Conservation (phyloP, 1,140 invertebrate species). For the Nylanderia fulva region DNA sequence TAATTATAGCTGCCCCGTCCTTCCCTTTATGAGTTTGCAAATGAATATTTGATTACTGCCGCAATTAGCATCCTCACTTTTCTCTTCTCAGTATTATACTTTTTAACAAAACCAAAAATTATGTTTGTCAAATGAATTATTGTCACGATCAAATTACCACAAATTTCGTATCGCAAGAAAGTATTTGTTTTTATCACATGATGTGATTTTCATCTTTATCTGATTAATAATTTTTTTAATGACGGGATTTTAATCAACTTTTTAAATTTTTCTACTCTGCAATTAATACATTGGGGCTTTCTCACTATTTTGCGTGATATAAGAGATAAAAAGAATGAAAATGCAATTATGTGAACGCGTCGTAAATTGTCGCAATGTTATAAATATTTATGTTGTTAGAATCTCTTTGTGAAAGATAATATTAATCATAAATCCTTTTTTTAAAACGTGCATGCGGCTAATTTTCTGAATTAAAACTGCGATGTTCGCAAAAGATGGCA, state of each 20-base stretch:
- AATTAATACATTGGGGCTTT: slow-evolving; percentile 18
- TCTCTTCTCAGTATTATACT: slow-evolving; percentile 27
- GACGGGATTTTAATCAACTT: slow-evolving; percentile 17
- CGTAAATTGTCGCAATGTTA: background rate
- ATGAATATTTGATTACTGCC: slow-evolving; percentile 58
- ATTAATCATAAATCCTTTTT: slow-evolving; percentile 3
- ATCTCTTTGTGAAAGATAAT: background rate
- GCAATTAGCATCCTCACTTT: slow-evolving; percentile 45
- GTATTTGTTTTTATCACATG: background rate
- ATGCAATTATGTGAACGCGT: background rate
- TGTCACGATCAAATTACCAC: background rate
- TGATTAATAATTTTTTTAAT: background rate
- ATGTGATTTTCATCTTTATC: slow-evolving; percentile 16
- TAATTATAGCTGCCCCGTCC: slow-evolving; percentile 29
- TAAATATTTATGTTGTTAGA: slow-evolving; percentile 27
- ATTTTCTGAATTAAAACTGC: background rate
- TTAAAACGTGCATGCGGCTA: background rate
- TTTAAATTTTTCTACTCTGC: background rate
- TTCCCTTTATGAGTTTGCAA: slow-evolving; percentile 39
- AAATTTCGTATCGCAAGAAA: background rate
- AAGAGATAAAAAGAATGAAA: background rate
- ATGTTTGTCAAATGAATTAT: slow-evolving; percentile 25
- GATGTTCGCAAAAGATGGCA: background rate
- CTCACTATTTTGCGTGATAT: background rate
- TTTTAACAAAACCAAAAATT: slow-evolving; percentile 27